Conservation (phyloP, 2,113 vertebrate species). For the Ctenodactylus gundi region DNA sequence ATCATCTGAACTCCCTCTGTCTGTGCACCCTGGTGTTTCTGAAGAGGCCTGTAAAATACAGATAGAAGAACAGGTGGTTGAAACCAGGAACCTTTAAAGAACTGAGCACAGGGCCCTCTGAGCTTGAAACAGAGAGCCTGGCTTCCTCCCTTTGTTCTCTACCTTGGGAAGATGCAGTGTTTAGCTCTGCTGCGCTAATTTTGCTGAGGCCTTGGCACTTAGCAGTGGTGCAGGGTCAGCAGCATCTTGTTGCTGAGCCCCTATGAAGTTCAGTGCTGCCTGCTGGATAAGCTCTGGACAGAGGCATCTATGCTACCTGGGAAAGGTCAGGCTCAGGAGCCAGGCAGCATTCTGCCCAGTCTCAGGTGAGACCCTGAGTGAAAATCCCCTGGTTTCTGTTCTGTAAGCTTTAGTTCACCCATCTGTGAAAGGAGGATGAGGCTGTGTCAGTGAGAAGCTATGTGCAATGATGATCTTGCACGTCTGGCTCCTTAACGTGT, state of each 20-base stretch:
- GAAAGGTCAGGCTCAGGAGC: not conserved
- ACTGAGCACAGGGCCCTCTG: too few species aligned
- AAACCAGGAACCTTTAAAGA: not conserved
- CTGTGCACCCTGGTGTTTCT: slow-evolving; percentile 69
- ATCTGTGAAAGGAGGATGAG: not conserved
- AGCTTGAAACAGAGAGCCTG: not conserved
- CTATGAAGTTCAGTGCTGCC: not conserved
- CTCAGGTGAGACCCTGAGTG: not conserved
- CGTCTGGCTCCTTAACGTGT: not conserved
- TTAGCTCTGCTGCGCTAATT: too few species aligned
- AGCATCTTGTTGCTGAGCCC: not conserved
- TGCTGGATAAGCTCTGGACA: not conserved
- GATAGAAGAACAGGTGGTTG: not conserved
- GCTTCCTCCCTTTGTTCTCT: not conserved
- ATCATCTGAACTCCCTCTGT: slow-evolving; percentile 89
- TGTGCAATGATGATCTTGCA: accelerated
- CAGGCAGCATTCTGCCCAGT: not conserved
- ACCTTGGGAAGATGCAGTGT: not conserved
- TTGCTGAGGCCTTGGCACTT: not conserved
- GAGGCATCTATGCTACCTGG: not conserved
- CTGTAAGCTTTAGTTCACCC: not conserved
- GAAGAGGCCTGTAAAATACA: slow-evolving; percentile 77
- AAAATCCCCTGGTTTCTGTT: too few species aligned
- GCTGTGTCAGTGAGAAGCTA: accelerated
- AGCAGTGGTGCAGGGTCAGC: accelerated